Conservation (phyloP, 2,888 invertebrate species). For the Aphodius granarius region DNA sequence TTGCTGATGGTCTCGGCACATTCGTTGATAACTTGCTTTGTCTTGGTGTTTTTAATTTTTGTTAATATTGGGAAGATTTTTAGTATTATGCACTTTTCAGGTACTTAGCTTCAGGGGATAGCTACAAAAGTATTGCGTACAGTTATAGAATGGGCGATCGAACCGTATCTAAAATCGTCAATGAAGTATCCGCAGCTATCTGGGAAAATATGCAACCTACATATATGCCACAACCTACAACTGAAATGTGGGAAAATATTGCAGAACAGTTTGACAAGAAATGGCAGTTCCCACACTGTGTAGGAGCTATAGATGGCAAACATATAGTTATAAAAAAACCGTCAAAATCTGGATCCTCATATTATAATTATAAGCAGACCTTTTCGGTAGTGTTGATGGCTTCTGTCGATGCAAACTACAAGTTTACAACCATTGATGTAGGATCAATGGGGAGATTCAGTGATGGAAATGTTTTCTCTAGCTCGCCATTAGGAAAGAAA, state of each 20-base stretch:
- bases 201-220: constrained; percentile 30
- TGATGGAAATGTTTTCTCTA: constrained; percentile 39
- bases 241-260: constrained; percentile 32
- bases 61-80: too few relatives aligned
- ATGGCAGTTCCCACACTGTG: constrained; percentile 40
- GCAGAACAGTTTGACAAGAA: constrained; percentile 36
- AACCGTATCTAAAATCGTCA: constrained; percentile 34
- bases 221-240: constrained; percentile 32
- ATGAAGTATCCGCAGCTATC: constrained; percentile 29
- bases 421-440: constrained; percentile 38
- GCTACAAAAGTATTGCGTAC: constrained; percentile 29
- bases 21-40: too few relatives aligned
- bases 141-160: constrained; percentile 32
- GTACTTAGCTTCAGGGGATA: constrained; percentile 32
- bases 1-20: too few relatives aligned
- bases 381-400: constrained; percentile 41
- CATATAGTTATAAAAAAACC: constrained; percentile 39
- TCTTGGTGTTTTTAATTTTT: too few relatives aligned
- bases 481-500: constrained; percentile 31
- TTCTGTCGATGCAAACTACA: constrained; percentile 38
- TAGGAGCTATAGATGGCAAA: constrained; percentile 40
- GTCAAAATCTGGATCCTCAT: constrained; percentile 37
- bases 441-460: constrained; percentile 39
- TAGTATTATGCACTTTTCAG: constrained; percentile 25
- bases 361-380: constrained; percentile 40